Base-by-base conservation (phyloP, 2,113 vertebrate species). In the Albula goreensis region DNA sequence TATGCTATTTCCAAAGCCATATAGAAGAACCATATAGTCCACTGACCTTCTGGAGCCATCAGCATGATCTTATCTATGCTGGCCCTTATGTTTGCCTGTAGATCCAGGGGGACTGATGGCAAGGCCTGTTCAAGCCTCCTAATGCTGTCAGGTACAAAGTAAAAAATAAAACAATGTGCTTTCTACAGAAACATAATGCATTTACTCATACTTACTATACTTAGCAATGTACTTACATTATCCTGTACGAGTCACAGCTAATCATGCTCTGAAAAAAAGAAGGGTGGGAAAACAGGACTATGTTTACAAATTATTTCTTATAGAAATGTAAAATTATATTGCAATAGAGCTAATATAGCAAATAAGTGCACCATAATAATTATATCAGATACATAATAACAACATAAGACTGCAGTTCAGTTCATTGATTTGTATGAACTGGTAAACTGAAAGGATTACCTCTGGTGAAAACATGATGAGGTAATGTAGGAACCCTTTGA, bases 211-310 rank as follows among this genome's bases (percentile, higher is more conserved):
- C 31, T 41, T 41, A 41, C 31, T 41, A 41, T 41, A 41, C 31
- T 41, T 41, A 41, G 31, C 31, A 41, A 41, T 8, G 31, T 31
- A 80, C 94, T 92, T 52, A 94, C 93, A 94, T 87, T 8, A 25
- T 87, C 89, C 41, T 90, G 90, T 89, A 92, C 13, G 89, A 78
- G 13, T 91, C 87, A 74, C 94, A 94, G 66, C 90, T 88, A 17
- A 94, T 56, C 41, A 88, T 90, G 56, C 15, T 88, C 91, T 93
- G 1, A 41, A 83, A 85, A 86, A 63, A 25, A 31, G 51, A 78
- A 50, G 77, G 25, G 52, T 52, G 13, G 0, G 31, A 41, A 41
- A 41, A 41, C 31, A 41, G 31, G 31, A 41, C 31, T 41, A 41
- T 41, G 31, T 41, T 41, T 1, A 41, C 31, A 41, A 41, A 41